Evolutionary conservation across 2,797 vertebrate genomes (phyloP), one percentile per base, ranked within the genome.

Genomic region (Clamator glandarius): DNA sequence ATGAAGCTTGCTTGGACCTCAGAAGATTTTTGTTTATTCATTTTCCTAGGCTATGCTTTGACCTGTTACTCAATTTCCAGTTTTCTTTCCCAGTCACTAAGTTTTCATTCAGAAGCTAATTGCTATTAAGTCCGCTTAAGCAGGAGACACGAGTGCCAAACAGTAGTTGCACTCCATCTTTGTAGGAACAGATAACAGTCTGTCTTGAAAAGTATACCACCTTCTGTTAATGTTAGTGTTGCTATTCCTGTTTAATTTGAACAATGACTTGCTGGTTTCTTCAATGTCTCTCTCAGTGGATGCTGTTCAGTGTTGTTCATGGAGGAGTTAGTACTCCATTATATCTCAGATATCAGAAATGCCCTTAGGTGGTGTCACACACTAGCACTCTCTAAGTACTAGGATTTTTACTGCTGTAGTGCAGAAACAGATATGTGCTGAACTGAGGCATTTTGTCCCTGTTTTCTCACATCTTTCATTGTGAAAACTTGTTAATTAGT

Each of bases 211-310:
- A 42, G 39, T 15, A 18, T 26, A 21, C 12, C 9, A 11, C 29
- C 20, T 54, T 14, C 17, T 48, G 8, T 69, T 42, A 39, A 26
- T 31, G 8, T 25, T 72, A 31, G 24, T 5, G 31, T 50, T 66
- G 41, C 21, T n/a, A 7, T 62, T 66, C 39, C 36, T 58, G 26
- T 58, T 62, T 68, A 51, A 12, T 55, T 55, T 58, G 78, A 70
- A 24, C 44, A 66, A 39, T 42, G 33, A 14, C 12, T 57, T 84
- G 52, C 35, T 50, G 10, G 4, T 84, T 88, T 84, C 33, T 67
- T 70, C 1, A 0, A 3, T 50, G 39, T 5, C 13, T 63, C 29
- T 54, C 41, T 72, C 16, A 3, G n/a, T 63, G 10, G 19, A 17
- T 41, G 51, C 61, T 69, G 8, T n/a, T 84, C 31, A 44, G 11